Base-by-base conservation (phyloP, 2,797 vertebrate genomes). In the Alcedo atthis region DNA sequence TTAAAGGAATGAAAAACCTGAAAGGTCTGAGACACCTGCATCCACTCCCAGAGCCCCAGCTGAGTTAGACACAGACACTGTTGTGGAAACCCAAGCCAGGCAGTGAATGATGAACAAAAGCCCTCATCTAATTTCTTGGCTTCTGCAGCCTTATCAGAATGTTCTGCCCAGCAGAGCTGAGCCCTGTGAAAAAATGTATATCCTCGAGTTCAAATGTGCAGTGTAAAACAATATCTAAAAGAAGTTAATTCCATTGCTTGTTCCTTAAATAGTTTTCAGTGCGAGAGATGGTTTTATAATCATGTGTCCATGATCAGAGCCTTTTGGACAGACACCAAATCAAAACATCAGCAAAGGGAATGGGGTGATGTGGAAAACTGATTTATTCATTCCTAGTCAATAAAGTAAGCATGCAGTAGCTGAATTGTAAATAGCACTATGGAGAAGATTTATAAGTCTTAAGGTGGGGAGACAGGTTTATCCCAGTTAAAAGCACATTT, bases 401-500 rank as follows among this genome's bases (percentile, higher is more conserved):
- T 97, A 97, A 97, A 97, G 94, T 95, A 97, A 97, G 97, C 94
- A 94, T 81, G 96, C 96, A 96, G 98, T 97, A 97, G 97, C 97
- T 83, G 91, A 91, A 92, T 67, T 96, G 95, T 96, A 97, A 97
- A 96, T 97, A 96, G 96, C 92, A 90, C 89, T 66, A 80, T 83
- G 90, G 91, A 95, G 90, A 93, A 97, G 97, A 97, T 98, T 98
- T 98, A 97, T 95, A 97, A 95, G 94, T 87, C 82, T 75, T 97
- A 97, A 93, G 94, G 87, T 83, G 83, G 94, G 94, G 94, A 95
- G 97, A 98, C 91, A 97, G 97, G 96, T 97, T 98, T 96, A 97
- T 96, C 96, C 97, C 85, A 90, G 96, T 95, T 97, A 97, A 97
- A 97, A 97, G 96, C 92, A 74, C 85, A 92, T 92, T 95, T 95